These are phyloP conservation scores for Bradypodion pumilum DNA, from an alignment of 2,797 vertebrate genomes.

Conservation along the genomic window DNA sequence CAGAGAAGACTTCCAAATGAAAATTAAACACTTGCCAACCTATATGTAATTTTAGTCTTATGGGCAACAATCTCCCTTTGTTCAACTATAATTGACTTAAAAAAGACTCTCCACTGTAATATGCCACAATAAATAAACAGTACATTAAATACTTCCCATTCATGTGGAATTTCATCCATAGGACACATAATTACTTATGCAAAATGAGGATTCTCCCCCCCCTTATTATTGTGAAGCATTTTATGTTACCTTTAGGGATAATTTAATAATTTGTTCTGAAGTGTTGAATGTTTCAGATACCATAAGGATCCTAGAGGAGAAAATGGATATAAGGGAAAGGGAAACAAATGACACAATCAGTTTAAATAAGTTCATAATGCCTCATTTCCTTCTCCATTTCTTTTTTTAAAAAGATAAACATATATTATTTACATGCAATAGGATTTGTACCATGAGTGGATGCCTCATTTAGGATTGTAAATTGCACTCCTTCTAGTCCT, in stretches of 20 bases:
- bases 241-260: no score
- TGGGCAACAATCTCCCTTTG: not conserved
- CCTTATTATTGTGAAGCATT: no score
- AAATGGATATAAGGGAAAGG: not conserved
- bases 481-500: no score
- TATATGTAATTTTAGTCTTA: not conserved
- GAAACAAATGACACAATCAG: not conserved
- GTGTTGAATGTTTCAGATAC: not conserved
- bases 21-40: not conserved
- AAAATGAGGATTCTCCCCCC: no score
- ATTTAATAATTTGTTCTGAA: slow-evolving; percentile 20
- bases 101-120: not conserved
- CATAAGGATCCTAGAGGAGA: rapidly evolving
- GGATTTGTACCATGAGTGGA: not conserved
- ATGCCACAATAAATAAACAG: not conserved
- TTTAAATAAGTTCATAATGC: not conserved
- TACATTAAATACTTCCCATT: no score
- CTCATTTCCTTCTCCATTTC: not conserved
- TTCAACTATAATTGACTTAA: not conserved
- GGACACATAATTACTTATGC: no score
- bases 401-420: not conserved
- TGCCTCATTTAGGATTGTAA: not conserved
- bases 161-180: no score
- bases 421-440: not conserved
- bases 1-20: not conserved